Conservation (phyloP, 2,797 vertebrate genomes). For the Gouania willdenowi region DNA sequence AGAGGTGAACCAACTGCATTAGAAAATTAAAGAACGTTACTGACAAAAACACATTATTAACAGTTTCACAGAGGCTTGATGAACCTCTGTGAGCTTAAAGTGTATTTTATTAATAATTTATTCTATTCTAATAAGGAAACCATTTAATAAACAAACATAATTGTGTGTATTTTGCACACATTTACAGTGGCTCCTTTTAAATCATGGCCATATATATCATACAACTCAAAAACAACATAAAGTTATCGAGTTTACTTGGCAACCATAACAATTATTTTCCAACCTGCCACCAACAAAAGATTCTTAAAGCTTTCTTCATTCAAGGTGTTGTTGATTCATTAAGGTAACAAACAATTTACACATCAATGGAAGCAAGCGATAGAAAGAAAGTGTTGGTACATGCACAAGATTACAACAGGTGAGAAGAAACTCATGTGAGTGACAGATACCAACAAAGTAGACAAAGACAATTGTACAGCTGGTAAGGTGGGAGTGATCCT, state of each 20-base stretch:
- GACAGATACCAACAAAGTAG: conserved; percentile 19
- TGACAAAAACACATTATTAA: background rate
- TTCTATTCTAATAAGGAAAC: too few species aligned
- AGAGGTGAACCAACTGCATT: conserved; percentile 40
- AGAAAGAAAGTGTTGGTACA: background rate
- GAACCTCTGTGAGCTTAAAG: conserved; percentile 3
- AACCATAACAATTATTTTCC: background rate
- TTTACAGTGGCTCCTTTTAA: too few species aligned
- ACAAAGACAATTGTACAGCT: conserved; percentile 17
- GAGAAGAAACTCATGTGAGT: conserved; percentile 1
- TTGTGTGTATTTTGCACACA: conserved; percentile 18
- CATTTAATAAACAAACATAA: too few species aligned
- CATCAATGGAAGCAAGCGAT: background rate
- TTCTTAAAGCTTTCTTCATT: conserved; percentile 4
- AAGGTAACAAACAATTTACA: conserved; percentile 6
- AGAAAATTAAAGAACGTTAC: conserved; percentile 28
- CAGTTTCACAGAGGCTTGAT: conserved; percentile 18
- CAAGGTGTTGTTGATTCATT: conserved; percentile 1
- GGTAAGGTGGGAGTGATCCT: conserved; percentile 13
- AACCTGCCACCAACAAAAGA: conserved; percentile 6
- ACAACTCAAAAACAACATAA: too few species aligned
- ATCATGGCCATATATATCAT: too few species aligned
- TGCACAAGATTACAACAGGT: background rate
- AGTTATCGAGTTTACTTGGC: too few species aligned
- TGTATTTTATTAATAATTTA: background rate